Base-by-base conservation (phyloP, 2,113 vertebrate genomes). In the Piaya cayana region DNA sequence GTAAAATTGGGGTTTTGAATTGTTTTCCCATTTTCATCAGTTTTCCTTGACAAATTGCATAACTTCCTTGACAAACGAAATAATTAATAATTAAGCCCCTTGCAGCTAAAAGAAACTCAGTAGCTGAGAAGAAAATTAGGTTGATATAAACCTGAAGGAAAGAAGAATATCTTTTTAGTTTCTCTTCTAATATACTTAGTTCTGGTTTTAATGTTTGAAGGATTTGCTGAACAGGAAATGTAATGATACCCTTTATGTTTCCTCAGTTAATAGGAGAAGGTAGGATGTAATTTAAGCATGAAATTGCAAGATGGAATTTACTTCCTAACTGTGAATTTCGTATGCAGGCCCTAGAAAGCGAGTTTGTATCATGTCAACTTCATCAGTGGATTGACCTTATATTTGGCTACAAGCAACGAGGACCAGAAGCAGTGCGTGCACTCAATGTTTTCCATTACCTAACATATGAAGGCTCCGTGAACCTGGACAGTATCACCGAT, bases 351-450 rank as follows among this genome's bases (percentile, higher is more conserved):
- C 97, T 99, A 97, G 99, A 99, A 98, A 99, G 99, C 19, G 99
- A 99, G 96, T 99, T 99, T 98, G 99, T 99, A 91, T 99, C 99
- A 82, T 99, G 99, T 98, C 99, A 99, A 21, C 99, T 99, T 95
- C 99, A 99, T 97, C 99, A 99, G 96, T 99, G 99, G 99, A 99
- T 99, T 95, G 99, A 99, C 98, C 99, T 99, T 96, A 98, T 99
- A 98, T 99, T 99, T 97, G 99, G 99, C 97, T 99, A 99, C 97
- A 99, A 99, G 97, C 99, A 99, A 96, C 98, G 99, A 86, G 99
- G 99, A 75, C 99, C 99, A 8, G 99, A 99, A 98, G 99, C 99
- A 2, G 98, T 98, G 72, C 98, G 99, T 17, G 99, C 99, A 63
- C 99, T 99, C 97, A 99, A 99, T 19, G 98, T 99, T 98, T 99